These are phyloP conservation scores for Sebastes fasciatus DNA, from an alignment of 2,113 vertebrate genomes.

Conservation along the genomic window DNA sequence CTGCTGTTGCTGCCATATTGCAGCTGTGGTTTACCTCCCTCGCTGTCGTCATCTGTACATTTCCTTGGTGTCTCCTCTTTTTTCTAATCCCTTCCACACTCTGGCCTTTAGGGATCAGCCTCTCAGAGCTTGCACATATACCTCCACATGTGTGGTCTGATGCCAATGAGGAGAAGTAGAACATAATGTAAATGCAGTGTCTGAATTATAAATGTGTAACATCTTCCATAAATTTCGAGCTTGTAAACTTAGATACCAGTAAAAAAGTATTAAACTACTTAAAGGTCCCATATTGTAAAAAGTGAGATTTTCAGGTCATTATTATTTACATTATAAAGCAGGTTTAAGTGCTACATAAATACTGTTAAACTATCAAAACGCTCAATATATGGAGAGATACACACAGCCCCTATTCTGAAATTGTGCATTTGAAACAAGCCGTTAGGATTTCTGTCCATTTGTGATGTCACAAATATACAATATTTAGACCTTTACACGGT, in stretches of 20 bases:
- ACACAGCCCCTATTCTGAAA: no score
- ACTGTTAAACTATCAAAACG: no score
- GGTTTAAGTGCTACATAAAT: no score
- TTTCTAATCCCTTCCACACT: background rate
- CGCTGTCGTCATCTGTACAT: background rate
- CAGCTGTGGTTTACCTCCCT: background rate
- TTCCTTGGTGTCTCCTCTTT: background rate
- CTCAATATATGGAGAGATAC: no score
- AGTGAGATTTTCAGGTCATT: no score
- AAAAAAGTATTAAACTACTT: slow-evolving; percentile 33
- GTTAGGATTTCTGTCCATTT: no score
- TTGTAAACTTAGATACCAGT: slow-evolving; percentile 20
- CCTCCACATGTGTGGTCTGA: slow-evolving; percentile 4
- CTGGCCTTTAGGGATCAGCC: slow-evolving; percentile 4
- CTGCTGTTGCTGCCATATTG: background rate
- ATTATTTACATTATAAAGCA: no score
- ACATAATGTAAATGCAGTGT: slow-evolving; percentile 35
- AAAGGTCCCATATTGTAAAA: no score
- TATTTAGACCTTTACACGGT: no score
- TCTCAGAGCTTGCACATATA: background rate
- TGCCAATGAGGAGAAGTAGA: background rate
- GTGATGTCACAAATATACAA: no score
- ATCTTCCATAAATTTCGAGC: slow-evolving; percentile 31
- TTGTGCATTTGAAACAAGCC: no score
- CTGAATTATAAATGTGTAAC: slow-evolving; percentile 57